phyloP scores from a whole-genome alignment of 2,113 vertebrate genomes.

The Aspiorhynchus laticeps region DNA sequence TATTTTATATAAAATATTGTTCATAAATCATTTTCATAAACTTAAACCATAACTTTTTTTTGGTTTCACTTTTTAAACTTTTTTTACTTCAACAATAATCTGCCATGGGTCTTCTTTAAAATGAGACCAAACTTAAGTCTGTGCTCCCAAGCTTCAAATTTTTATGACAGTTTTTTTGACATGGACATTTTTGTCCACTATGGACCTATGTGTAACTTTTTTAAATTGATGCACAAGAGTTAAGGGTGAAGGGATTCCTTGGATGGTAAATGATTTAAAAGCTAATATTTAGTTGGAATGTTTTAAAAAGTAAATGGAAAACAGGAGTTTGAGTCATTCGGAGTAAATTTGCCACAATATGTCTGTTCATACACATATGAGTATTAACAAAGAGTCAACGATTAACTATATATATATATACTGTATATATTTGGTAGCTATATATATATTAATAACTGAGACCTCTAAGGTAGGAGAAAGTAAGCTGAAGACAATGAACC shows the following conservation, averaged over 20 bases:
- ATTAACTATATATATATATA: constrained; percentile 1
- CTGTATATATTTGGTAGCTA: neutral
- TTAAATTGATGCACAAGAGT: too few relatives aligned
- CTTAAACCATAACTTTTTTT: too few relatives aligned
- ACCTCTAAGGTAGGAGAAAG: neutral
- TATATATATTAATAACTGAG: neutral
- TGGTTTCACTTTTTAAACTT: too few relatives aligned
- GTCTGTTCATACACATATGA: neutral
- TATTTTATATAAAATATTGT: too few relatives aligned
- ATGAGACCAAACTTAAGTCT: too few relatives aligned
- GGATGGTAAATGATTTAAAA: constrained; percentile 26
- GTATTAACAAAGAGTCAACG: neutral
- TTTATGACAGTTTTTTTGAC: too few relatives aligned
- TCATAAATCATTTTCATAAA: too few relatives aligned
- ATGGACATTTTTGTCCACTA: too few relatives aligned
- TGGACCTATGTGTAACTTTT: too few relatives aligned
- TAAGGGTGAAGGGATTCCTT: constrained; percentile 52
- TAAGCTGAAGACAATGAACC: neutral
- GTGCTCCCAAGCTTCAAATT: too few relatives aligned
- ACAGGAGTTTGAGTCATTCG: constrained; percentile 15
- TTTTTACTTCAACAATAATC: too few relatives aligned
- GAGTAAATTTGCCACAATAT: constrained; percentile 16
- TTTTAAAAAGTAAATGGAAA: constrained; percentile 59
- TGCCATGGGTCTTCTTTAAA: too few relatives aligned
- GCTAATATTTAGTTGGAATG: constrained; percentile 50